Evolutionary conservation across 2,113 vertebrate genomes (phyloP), one percentile per base, ranked within the genome.

Genomic region (Otocyon megalotis): DNA sequence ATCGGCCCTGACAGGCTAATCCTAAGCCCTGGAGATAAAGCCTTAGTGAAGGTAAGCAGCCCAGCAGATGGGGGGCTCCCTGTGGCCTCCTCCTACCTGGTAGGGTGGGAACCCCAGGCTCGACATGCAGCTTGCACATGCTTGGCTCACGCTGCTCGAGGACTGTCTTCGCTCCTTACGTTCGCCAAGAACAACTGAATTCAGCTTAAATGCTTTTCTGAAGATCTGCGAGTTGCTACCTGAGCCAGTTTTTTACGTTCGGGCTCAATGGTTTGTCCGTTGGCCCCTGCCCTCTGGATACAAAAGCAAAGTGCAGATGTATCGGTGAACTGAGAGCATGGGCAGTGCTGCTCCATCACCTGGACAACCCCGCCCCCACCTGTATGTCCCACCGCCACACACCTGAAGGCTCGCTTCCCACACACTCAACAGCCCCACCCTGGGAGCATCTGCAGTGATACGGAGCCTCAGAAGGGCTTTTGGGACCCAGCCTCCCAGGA

Each of bases 321-420:
- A 15, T 60, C 35, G 4, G 1, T 7, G 24, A 62, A 22, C 7
- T 0, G 11, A 69, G 24, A 62, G 6, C 14, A 3, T 5, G 1
- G 0, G 26, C 7, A 24, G 4, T 37, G 17, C 0, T 9, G 56
- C 3, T 6, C 53, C 11, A 26, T 26, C 13, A 22, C 30, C 72
- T 56, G 17, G 4, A 8, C 20, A 24, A 22, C 8, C 5, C 6
- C 76, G 26, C 22, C 71, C 63, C n/a, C 24, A 35, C 17, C 19
- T 54, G 6, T 30, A 1, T 15, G 65, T 56, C 50, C 65, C 60
- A 28, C 54, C 1, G 2, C 20, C 37, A 82, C 15, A 17, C 43
- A 19, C 17, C 54, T 26, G 53, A 86, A 65, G 19, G 43, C 16
- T n/a, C 4, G 28, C 17, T 35, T 32, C 37, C 15, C 22, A 60